Percentiles rank a stretch among this genome's conserved stretches.
Evolutionary conservation across 30 jellyfish, hydroid and myxozoan species (phyloP).

Genomic region (Catostylus mosaicus): DNA sequence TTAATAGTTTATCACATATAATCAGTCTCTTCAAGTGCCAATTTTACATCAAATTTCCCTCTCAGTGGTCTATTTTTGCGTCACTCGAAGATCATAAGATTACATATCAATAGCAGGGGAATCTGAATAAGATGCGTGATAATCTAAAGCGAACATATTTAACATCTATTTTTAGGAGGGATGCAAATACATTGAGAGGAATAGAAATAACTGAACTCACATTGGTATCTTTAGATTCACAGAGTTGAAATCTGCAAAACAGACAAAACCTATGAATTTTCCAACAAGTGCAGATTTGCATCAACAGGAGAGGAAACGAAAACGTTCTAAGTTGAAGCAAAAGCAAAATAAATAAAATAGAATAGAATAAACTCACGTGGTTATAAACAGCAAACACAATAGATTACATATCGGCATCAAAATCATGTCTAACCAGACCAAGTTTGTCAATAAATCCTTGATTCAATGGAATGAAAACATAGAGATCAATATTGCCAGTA

Average conservation of each 20-base stretch:
- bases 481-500: slow-evolving; percentile 15
- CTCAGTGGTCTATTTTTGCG: too few relatives aligned
- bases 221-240: slow-evolving; percentile 33
- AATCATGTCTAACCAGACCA: slow-evolving; percentile 33
- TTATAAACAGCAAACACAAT: slow-evolving; percentile 38
- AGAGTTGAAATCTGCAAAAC: slow-evolving; percentile 34
- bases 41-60: too few relatives aligned
- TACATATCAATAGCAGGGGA: too few relatives aligned
- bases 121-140: too few relatives aligned
- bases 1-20: too few relatives aligned
- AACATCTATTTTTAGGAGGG: too few relatives aligned
- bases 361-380: slow-evolving; percentile 52
- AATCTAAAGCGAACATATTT: too few relatives aligned
- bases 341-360: background rate
- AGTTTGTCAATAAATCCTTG: slow-evolving; percentile 11
- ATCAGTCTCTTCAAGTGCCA: too few relatives aligned
- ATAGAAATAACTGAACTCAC: background rate
- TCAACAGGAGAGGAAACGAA: background rate
- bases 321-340: background rate
- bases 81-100: too few relatives aligned
- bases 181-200: background rate
- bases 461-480: background rate
- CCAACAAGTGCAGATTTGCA: background rate
- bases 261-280: background rate
- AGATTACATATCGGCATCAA: slow-evolving; percentile 40